phyloP scores from a whole-genome alignment of 92 coral and sea anemone genomes.

The Heliopora coerulea region DNA sequence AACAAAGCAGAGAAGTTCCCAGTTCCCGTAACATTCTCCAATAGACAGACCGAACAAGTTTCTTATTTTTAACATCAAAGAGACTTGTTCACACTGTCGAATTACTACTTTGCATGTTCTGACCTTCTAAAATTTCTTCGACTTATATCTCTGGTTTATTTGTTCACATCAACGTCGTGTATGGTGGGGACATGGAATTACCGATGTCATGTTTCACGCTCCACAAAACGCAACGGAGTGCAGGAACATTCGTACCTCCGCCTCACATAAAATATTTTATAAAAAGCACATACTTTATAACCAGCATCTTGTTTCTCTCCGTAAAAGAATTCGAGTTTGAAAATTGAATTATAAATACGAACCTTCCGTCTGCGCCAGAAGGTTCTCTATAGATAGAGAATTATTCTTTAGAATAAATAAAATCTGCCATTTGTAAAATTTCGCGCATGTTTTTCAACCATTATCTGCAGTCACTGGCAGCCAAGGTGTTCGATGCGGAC shows the following conservation, averaged over 20 bases:
- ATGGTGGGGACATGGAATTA: too few species aligned
- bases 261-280: neutral
- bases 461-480: conserved; percentile 93
- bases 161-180: too few species aligned
- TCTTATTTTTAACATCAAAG: too few species aligned
- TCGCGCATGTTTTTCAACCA: neutral
- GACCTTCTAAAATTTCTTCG: too few species aligned
- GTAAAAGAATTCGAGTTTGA: neutral
- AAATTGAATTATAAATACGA: conserved; percentile 39
- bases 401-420: conserved; percentile 39
- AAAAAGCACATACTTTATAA: neutral
- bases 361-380: conserved; percentile 2
- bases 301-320: neutral
- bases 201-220: too few species aligned
- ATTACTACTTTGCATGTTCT: too few species aligned
- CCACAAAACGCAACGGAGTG: neutral
- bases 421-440: conserved; percentile 32
- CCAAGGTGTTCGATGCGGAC: conserved; percentile 49
- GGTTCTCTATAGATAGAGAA: conserved; percentile 12
- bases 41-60: too few species aligned
- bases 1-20: too few species aligned
- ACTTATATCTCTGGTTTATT: too few species aligned
- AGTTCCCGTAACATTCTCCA: too few species aligned
- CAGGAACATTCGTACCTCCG: neutral
- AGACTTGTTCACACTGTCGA: too few species aligned